Evolutionary conservation across 2,888 invertebrate genomes (phyloP).

Genomic region (Stegophylla sp.): DNA sequence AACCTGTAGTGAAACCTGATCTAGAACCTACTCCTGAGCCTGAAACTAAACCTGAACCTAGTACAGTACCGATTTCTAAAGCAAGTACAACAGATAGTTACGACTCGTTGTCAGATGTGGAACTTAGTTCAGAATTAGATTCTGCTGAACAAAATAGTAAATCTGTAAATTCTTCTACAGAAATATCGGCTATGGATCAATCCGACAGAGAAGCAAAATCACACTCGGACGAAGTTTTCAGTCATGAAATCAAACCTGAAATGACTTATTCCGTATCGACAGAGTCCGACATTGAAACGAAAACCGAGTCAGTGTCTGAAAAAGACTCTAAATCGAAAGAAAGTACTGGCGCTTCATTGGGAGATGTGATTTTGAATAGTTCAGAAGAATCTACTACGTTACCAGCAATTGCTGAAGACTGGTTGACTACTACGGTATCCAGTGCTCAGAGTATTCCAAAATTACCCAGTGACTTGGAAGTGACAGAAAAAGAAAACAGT

Average conservation of each 20-base stretch:
- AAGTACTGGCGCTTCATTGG: not conserved
- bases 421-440: constrained; percentile 30
- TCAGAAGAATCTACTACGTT: constrained; percentile 14
- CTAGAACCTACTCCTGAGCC: constrained; percentile 27
- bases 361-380: not conserved
- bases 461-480: constrained; percentile 48
- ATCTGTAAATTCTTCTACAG: not conserved
- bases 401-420: constrained; percentile 27
- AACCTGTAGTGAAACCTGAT: constrained; percentile 53
- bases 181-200: constrained; percentile 13
- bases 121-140: constrained; percentile 43
- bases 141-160: constrained; percentile 13
- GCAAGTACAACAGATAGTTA: constrained; percentile 62
- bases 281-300: constrained; percentile 44
- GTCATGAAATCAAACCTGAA: constrained; percentile 55
- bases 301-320: constrained; percentile 12
- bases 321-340: constrained; percentile 9
- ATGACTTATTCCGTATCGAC: constrained; percentile 42
- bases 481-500: constrained; percentile 21
- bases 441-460: constrained; percentile 4
- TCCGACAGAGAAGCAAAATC: constrained; percentile 53
- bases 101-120: constrained; percentile 58
- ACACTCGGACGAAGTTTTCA: constrained; percentile 33
- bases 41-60: constrained; percentile 28
- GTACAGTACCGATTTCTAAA: constrained; percentile 59